Evolutionary conservation across 2,888 invertebrate species (phyloP), one percentile per base, ranked within the genome.

Genomic region (Choreutis nemorana): DNA sequence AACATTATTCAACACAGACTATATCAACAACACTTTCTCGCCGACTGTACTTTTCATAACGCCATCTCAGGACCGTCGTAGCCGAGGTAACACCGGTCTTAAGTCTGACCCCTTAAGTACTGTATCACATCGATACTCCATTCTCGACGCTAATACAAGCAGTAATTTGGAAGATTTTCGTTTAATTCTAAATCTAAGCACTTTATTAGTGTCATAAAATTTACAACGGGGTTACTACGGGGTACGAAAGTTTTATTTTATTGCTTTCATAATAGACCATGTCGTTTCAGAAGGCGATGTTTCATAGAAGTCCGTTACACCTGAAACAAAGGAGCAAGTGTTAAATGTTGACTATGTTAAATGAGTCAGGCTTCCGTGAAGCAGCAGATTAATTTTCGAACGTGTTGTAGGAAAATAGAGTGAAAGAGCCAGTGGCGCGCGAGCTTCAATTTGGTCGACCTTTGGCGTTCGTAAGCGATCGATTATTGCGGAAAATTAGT

Each of bases 241-340:
- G 60, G 49, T 48, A 47, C 42, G 40, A 40, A 42, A 12, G n/a
- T 22, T 4, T 29, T 15, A 13, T 46, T 51, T 65, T 75, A 75
- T 75, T 75, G 72, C 72, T 75, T 72, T 54, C 45, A 13, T 63
- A 64, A 64, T 72, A 71, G 63, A 71, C 62, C 58, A 60, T 48
- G 41, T 53, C 54, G 50, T 55, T 50, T 12, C 14, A 25, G 14
- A 11, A 12, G 3, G 11, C 16, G 11, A 16, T 15, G n/a, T 9
- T 53, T 57, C 53, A 55, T 47, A 40, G 42, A 41, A 39, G 40
- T 41, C 40, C 40, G 34, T 45, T 44, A 30, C 42, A 49, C 48
- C 67, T 75, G 73, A 36, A 77, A 77, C 68, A 71, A 72, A 46
- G 18, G 34, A 36, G 39, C n/a, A n/a, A n/a, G n/a, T n/a, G n/a